Conservation (phyloP, 2,113 vertebrate genomes). For the Mastomys coucha region DNA sequence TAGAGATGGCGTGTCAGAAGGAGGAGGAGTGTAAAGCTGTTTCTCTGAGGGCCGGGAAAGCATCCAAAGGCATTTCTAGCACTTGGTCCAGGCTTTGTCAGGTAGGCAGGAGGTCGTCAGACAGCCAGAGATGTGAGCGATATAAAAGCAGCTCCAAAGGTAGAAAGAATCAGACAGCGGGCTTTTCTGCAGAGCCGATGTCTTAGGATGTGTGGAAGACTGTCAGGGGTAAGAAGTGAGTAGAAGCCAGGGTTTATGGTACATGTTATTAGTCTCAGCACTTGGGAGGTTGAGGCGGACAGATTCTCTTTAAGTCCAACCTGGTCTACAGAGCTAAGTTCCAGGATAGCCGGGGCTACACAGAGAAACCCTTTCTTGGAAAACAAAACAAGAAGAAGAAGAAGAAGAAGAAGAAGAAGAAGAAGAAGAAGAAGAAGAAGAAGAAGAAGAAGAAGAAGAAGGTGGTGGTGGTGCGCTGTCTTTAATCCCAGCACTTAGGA, state of each 20-base stretch:
- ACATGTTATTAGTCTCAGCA: neutral
- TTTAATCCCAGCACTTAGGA: too few species aligned
- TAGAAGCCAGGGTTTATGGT: neutral
- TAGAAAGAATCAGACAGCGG: neutral
- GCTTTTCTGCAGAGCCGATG: neutral
- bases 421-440: accelerated
- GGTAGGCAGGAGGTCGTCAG: neutral
- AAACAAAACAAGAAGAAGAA: neutral
- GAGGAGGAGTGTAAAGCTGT: neutral
- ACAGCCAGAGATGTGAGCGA: neutral
- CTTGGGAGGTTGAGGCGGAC: neutral
- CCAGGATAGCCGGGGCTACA: neutral
- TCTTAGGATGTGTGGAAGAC: neutral
- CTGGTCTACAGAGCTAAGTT: neutral
- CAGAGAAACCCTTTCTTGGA: neutral
- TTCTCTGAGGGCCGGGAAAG: neutral
- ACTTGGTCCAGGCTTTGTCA: neutral
- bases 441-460: too few species aligned
- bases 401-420: accelerated
- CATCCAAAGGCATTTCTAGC: neutral
- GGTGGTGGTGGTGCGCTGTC: too few species aligned
- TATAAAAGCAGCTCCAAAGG: neutral
- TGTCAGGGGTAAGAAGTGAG: neutral
- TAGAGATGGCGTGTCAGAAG: neutral
- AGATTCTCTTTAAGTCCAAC: neutral